These are phyloP conservation scores for Piaya cayana DNA, from an alignment of 2,113 vertebrate species.

Conservation along the genomic window DNA sequence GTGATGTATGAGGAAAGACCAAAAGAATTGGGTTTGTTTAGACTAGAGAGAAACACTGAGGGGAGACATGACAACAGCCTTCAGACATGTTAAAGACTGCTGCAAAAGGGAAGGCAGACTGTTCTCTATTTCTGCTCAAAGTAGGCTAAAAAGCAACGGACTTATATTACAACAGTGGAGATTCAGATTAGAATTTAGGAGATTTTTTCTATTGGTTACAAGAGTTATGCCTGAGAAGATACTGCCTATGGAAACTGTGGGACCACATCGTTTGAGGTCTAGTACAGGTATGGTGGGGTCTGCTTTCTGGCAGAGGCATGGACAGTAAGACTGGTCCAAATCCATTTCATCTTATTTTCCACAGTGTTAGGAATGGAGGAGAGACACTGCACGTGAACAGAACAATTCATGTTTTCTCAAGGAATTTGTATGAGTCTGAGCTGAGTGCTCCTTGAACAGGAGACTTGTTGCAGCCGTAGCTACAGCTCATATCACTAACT, in stretches of 20 bases:
- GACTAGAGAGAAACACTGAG: slow-evolving; percentile 51
- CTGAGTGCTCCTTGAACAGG: not conserved
- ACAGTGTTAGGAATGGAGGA: not conserved
- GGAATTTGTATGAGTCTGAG: not conserved
- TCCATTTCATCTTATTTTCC: not conserved
- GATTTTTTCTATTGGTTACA: not conserved
- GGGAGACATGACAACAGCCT: slow-evolving; percentile 61
- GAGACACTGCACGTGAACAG: not conserved
- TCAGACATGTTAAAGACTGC: slow-evolving; percentile 38
- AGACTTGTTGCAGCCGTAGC: not conserved
- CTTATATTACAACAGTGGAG: not conserved
- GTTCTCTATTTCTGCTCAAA: slow-evolving; percentile 28
- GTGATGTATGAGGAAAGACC: slow-evolving; percentile 61
- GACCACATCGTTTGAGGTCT: not conserved
- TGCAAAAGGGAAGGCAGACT: slow-evolving; percentile 31
- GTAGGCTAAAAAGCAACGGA: not conserved
- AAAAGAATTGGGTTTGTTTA: slow-evolving; percentile 67
- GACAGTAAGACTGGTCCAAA: not conserved
- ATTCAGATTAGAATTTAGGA: not conserved
- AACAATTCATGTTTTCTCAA: not conserved
- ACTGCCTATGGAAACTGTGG: not conserved
- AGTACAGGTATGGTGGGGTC: not conserved
- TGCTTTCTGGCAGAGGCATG: not conserved
- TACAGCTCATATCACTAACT: not conserved
- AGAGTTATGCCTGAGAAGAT: slow-evolving; percentile 46